Percentiles rank a stretch among this genome's conserved stretches.
These are phyloP conservation scores for Meleagris gallopavo DNA, from an alignment of 2,113 vertebrate species.

Conservation along the genomic window DNA sequence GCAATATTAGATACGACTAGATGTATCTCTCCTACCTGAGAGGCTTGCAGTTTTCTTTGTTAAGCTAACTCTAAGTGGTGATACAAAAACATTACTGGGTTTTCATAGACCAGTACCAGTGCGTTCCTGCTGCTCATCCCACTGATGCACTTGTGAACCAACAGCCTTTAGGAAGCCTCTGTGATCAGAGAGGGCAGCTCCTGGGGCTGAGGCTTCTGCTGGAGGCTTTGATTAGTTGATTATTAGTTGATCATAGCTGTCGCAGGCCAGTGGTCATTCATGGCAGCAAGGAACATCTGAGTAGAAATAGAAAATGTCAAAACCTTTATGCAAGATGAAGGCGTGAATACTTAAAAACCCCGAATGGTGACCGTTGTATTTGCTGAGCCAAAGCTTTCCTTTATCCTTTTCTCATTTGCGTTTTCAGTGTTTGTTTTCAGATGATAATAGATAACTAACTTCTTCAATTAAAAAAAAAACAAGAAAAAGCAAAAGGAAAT, in stretches of 20 bases:
- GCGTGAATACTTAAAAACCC: background rate
- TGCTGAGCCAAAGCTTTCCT: background rate
- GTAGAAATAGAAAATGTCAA: background rate
- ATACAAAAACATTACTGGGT: background rate
- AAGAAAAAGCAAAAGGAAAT: background rate
- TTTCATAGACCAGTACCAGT: background rate
- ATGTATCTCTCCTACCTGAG: background rate
- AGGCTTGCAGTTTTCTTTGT: background rate
- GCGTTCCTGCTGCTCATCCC: background rate
- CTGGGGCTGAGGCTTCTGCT: background rate
- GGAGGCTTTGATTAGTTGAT: no score
- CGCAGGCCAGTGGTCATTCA: rapidly evolving
- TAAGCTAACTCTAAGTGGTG: background rate
- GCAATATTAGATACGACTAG: background rate
- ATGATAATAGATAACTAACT: background rate
- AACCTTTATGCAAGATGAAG: background rate
- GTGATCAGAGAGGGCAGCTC: rapidly evolving
- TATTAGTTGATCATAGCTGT: background rate
- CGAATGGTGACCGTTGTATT: background rate
- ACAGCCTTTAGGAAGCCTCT: background rate
- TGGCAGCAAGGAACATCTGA: background rate
- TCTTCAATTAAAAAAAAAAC: background rate
- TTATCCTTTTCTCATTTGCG: background rate
- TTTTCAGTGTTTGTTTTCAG: background rate
- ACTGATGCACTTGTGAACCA: rapidly evolving